Base-by-base conservation (phyloP, 1,140 invertebrate species). In the Anastatus disparis region DNA sequence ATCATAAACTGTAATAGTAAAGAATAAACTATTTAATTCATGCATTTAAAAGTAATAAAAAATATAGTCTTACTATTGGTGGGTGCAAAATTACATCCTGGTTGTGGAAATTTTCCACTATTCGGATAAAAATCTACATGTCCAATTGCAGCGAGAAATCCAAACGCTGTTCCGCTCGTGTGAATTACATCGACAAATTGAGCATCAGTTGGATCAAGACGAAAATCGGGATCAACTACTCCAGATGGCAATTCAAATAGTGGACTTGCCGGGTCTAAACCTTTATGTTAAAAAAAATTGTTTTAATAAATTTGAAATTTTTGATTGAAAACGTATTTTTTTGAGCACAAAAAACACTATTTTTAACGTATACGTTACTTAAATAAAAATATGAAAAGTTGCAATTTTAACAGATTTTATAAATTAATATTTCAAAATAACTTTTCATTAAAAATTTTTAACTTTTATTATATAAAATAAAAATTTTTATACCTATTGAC, bases 181-280 rank as follows among this genome's bases (percentile, higher is more conserved):
- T 89, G 88, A 26, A 89, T 87, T 4, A 89, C 81, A 48, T 89
- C 88, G 0, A 89, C 88, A 70, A 89, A 89, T 44, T 80, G 76
- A 0, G 85, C 88, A 70, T 89, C 88, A 0, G 81, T 78, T 12
- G 80, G 79, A 64, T 84, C 83, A 6, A 88, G 71, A 20, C 86
- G 75, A 38, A 77, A 79, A 35, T 79, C 77, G 1, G 80, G 75
- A 56, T 88, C 83, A 3, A 82, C 76, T 1, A 76, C 69, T 0
- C 78, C 75, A n/a, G 75, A 74, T 13, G 71, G 66, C 6, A 76
- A 78, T 73, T 80, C 82, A 74, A 87, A 89, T 7, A 87, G 72
- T 12, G 88, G 89, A 74, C 86, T 84, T 1, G 89, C 88, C 2
- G 89, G 88, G 79, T 89, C 89, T 29, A 89, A 70, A 61, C 88